Evolutionary conservation across 2,113 vertebrate species (phyloP), one percentile per base, ranked within the genome.

Genomic region (Emydura subglobosa): DNA sequence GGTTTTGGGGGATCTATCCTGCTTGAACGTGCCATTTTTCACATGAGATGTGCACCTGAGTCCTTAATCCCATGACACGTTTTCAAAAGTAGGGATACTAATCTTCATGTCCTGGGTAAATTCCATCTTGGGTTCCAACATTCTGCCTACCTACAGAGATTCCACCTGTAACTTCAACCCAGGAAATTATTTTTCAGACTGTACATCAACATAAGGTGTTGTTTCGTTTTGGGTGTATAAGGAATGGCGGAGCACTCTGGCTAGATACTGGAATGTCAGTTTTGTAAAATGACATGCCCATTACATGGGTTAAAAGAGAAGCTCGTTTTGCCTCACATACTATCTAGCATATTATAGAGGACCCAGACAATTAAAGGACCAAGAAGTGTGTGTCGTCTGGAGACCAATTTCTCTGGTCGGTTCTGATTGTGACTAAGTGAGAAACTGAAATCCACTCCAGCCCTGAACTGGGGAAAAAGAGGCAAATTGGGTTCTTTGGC

Each of bases 201-300:
- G 13, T 14, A 47, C 44, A 27, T 78, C 24, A 47, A 78, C 13
- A 78, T 4, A 47, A 78, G 25, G 24, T 78, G 24, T 13, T 4
- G 13, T 39, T 72, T 72, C 39, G 65, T 22, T 72, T 11, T 31
- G 81, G 57, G 59, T 65, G 1, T 9, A 10, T 55, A 80, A 86
- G 79, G 39, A 90, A 50, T 27, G 78, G 80, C 89, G 93, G 85
- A 95, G 88, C 61, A 87, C 90, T 88, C 87, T 84, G 81, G 78
- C 79, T 91, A 29, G 6, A 42, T 16, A 47, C 10, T 27, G 24
- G 42, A 47, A 47, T 11, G 4, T 25, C 13, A 8, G 22, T 78
- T 42, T 47, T 72, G 9, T 72, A 39, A 22, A 72, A 42, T 27
- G 25, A 78, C 42, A 29, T 5, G 44, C 6, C 42, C 74, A 16